Percentiles rank a stretch among this genome's conserved stretches.
phyloP scores from a whole-genome alignment of 2,888 invertebrate species.

The Chymomyza caudatula region DNA sequence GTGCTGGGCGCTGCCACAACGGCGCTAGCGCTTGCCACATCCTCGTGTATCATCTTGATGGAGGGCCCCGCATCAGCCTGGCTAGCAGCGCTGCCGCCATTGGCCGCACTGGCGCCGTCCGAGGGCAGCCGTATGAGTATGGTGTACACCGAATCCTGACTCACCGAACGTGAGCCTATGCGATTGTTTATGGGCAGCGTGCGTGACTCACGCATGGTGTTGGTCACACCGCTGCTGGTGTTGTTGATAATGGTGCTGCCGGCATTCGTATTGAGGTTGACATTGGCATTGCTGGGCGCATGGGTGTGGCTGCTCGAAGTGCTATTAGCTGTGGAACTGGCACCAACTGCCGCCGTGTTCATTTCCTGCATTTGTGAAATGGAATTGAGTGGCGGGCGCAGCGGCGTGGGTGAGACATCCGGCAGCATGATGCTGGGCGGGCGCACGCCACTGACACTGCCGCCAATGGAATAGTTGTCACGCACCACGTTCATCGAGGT shows the following conservation, averaged over 20 bases:
- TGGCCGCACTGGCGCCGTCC: constrained; percentile 77
- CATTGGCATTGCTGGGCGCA: constrained; percentile 4
- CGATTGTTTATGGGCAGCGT: constrained; percentile 83
- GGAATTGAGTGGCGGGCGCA: constrained; percentile 79
- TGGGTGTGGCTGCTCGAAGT: background rate
- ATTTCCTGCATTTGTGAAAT: constrained; percentile 77
- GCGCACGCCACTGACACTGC: constrained; percentile 80
- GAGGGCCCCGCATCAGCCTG: constrained; percentile 82
- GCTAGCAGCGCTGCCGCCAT: constrained; percentile 40
- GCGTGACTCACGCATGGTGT: constrained; percentile 80
- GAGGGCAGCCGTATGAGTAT: constrained; percentile 92
- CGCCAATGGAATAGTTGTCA: constrained; percentile 81
- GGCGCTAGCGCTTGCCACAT: constrained; percentile 74
- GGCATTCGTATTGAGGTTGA: constrained; percentile 31
- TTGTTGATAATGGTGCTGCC: constrained; percentile 10
- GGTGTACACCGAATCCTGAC: constrained; percentile 91
- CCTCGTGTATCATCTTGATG: constrained; percentile 93
- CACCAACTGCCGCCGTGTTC: constrained; percentile 48
- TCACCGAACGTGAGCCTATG: constrained; percentile 80
- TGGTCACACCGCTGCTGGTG: constrained; percentile 20
- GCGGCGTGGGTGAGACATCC: constrained; percentile 78
- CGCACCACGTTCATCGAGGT: constrained; percentile 91
- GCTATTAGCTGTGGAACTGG: constrained; percentile 2
- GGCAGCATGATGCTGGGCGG: constrained; percentile 78
- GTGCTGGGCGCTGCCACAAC: constrained; percentile 58